Evolutionary conservation across 1,140 invertebrate species (phyloP).

Genomic region (Octopus bimaculoides): DNA sequence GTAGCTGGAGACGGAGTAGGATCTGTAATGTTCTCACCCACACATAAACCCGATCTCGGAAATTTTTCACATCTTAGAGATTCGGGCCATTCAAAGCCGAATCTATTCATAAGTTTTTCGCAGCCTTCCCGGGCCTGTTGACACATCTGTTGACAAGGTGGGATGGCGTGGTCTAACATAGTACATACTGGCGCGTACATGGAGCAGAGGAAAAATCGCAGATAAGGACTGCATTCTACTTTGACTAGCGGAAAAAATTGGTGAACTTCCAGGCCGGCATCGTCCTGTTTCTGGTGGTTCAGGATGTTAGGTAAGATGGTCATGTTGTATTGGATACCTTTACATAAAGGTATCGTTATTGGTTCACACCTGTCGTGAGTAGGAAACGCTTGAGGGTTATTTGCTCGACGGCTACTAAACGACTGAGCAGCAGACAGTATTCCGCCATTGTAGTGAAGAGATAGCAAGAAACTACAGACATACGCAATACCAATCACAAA

Average conservation of each 20-base stretch:
- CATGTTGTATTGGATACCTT: conserved; percentile 88
- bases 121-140: conserved; percentile 65
- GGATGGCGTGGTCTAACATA: conserved; percentile 80
- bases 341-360: conserved; percentile 89
- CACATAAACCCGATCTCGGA: conserved; percentile 80
- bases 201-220: conserved; percentile 94
- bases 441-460: not conserved
- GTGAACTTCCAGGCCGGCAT: conserved; percentile 89
- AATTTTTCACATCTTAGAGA: conserved; percentile 88
- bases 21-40: conserved; percentile 76
- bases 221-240: conserved; percentile 88
- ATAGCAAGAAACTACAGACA: not conserved
- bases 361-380: conserved; percentile 80
- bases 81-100: conserved; percentile 93
- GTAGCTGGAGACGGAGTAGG: conserved; percentile 14
- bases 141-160: conserved; percentile 77
- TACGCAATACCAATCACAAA: not conserved
- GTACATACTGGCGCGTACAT: conserved; percentile 91
- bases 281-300: conserved; percentile 90
- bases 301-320: conserved; percentile 96
- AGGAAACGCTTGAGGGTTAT: conserved; percentile 17
- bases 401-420: conserved; percentile 10
- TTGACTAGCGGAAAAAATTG: conserved; percentile 95
- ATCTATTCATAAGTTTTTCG: conserved; percentile 86
- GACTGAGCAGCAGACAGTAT: not conserved